phyloP scores from a whole-genome alignment of 53 echinoderm and acorn worm genomes.

The Echinarachnius parma region DNA sequence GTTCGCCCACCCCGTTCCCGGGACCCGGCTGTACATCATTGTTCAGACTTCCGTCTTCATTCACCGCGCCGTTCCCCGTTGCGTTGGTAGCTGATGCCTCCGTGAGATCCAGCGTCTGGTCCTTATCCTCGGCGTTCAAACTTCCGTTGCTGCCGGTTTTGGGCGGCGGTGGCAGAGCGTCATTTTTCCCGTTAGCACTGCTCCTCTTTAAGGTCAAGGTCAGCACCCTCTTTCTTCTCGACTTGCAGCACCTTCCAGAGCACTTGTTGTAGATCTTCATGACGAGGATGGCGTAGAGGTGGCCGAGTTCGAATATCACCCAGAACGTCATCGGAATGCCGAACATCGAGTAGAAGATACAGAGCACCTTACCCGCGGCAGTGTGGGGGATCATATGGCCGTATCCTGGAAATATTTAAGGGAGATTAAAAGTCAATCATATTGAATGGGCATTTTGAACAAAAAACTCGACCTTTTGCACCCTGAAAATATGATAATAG shows the following conservation, averaged over 20 bases:
- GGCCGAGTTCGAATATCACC: slow-evolving; percentile 41
- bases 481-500: too few species aligned
- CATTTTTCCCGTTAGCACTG: neutral
- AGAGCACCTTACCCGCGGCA: slow-evolving; percentile 7
- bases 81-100: neutral
- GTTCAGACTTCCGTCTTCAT: neutral
- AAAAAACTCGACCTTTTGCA: too few species aligned
- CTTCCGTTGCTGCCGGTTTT: slow-evolving; percentile 7
- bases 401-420: slow-evolving; percentile 43
- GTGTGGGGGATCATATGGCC: slow-evolving; percentile 45
- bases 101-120: slow-evolving; percentile 9
- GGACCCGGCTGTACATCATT: neutral
- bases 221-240: neutral
- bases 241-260: neutral
- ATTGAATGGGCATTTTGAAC: too few species aligned
- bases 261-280: slow-evolving; percentile 16
- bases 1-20: neutral
- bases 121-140: neutral
- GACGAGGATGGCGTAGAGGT: slow-evolving; percentile 2
- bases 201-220: neutral
- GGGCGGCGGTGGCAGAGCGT: neutral
- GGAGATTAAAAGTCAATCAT: too few species aligned
- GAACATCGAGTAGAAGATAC: slow-evolving; percentile 36
- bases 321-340: slow-evolving; percentile 47
- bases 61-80: too few species aligned